Conservation (phyloP, 2,113 vertebrate genomes). For the Sinosuthora webbiana region DNA sequence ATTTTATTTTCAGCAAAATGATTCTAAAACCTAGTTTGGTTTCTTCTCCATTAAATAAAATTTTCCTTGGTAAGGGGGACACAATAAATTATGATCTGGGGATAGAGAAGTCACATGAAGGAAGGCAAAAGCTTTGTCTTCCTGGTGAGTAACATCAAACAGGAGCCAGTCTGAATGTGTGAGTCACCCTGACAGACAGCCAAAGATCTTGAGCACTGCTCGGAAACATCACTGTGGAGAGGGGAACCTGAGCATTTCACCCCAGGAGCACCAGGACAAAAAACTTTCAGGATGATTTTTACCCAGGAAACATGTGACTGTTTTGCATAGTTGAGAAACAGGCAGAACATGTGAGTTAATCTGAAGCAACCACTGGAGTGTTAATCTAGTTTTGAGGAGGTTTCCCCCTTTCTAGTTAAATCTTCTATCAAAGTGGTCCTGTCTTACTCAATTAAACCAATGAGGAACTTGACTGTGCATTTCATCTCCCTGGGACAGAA, state of each 20-base stretch:
- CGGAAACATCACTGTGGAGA: neutral
- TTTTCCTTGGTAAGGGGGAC: neutral
- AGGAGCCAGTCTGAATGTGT: neutral
- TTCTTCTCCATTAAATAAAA: neutral
- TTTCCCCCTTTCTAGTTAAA: neutral
- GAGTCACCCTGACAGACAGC: neutral
- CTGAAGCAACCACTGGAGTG: neutral
- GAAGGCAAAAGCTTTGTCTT: neutral
- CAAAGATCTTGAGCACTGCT: neutral
- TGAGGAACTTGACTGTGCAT: slow-evolving; percentile 36
- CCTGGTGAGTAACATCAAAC: neutral
- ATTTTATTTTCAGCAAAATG: neutral
- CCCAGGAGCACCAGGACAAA: neutral
- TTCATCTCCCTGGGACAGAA: slow-evolving; percentile 43
- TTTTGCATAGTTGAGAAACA: neutral
- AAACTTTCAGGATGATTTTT: neutral
- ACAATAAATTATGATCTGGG: neutral
- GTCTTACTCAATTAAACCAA: slow-evolving; percentile 54
- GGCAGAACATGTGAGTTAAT: neutral
- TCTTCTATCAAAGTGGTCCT: slow-evolving; percentile 41
- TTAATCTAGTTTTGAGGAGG: neutral
- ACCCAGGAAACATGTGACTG: neutral
- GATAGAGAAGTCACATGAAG: neutral
- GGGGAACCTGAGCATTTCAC: neutral
- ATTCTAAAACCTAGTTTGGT: neutral